Base-by-base conservation (phyloP, 2,113 vertebrate genomes). In the Chaetorhynchus papuensis region DNA sequence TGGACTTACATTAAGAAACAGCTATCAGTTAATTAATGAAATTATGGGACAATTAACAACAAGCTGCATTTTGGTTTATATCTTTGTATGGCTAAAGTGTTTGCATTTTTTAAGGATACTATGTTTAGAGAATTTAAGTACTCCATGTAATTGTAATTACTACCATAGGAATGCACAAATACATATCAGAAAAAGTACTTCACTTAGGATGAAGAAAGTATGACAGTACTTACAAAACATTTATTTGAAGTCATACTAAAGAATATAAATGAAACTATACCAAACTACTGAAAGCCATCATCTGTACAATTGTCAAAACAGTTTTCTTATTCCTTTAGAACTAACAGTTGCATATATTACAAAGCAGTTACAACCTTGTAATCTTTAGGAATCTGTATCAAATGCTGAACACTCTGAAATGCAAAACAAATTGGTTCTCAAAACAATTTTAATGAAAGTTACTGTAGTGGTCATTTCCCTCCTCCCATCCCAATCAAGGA, bases 361-460 rank as follows among this genome's bases (percentile, higher is more conserved):
- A 97, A 95, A 97, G 87, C 92, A 98, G 95, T 96, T 95, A 97
- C 95, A 98, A 90, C 96, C 68, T 69, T 95, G 52, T 85, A 89
- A 93, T 91, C 63, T 87, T 95, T 83, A 86, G 63, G 74, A 95
- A 92, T 91, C 56, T 74, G 90, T 93, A 83, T 59, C 89, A 83
- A 93, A 95, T 89, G 93, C 88, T 94, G 87, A 98, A 96, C 79
- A 95, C 82, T 97, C 95, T 53, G 94, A 97, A 98, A 97, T 89
- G 79, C 90, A 94, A 90, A 98, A 93, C 95, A 97, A 96, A 94
- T 93, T 69, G 92, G 77, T 91, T 97, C 93, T 94, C 94, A 93
- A 97, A 97, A 97, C 95, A 97, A 95, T 95, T 96, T 95, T 90
- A 94, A 97, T 94, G 56, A 87, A 98, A 97, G 94, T 93, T 94